phyloP scores from a whole-genome alignment of 2,797 vertebrate genomes.

The Channa striata region DNA sequence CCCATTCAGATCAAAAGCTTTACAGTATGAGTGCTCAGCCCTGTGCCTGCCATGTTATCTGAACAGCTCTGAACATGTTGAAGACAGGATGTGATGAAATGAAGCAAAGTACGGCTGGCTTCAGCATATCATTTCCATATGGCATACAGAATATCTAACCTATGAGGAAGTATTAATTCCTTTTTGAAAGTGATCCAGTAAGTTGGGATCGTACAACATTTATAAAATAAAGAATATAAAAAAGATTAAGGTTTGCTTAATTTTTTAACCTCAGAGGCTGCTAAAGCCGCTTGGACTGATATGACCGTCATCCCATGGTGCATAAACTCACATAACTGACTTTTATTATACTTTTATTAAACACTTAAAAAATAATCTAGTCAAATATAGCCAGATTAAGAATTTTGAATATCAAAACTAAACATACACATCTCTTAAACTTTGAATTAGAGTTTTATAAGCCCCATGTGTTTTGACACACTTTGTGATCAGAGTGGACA shows the following conservation, averaged over 20 bases:
- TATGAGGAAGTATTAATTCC: too few species aligned
- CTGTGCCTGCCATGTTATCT: slow-evolving; percentile 16
- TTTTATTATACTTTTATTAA: not conserved
- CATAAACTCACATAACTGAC: too few species aligned
- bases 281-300: not conserved
- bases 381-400: not conserved
- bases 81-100: slow-evolving; percentile 10
- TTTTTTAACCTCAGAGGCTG: too few species aligned
- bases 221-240: too few species aligned
- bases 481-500: not conserved
- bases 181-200: not conserved
- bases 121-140: slow-evolving; percentile 1
- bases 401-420: not conserved
- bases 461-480: not conserved
- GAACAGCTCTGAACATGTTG: slow-evolving; percentile 18
- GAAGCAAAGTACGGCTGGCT: slow-evolving; percentile 14
- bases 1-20: slow-evolving; percentile 12
- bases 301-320: not conserved
- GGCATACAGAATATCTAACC: slow-evolving; percentile 1
- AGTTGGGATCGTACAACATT: too few species aligned
- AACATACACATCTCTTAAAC: not conserved
- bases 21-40: not conserved
- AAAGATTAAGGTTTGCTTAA: too few species aligned
- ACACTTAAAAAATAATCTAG: not conserved
- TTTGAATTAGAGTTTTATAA: too few species aligned